phyloP scores from a whole-genome alignment of 2,888 invertebrate species.

The Leptogaster cylindrica region DNA sequence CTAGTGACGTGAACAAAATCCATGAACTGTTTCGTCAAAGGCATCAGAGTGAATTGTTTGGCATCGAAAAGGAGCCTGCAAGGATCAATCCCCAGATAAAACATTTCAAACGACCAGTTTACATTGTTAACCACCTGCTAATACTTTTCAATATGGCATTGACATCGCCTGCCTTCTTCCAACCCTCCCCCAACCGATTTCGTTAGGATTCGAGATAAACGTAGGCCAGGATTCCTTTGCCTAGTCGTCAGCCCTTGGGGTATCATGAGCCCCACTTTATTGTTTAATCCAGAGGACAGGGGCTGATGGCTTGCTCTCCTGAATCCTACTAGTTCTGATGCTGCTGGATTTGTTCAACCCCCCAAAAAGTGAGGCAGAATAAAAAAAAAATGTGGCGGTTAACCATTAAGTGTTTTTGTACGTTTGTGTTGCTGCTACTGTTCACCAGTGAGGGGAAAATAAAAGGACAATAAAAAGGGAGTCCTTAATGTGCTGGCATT shows the following conservation, averaged over 20 bases:
- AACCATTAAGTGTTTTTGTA: slow-evolving; percentile 47
- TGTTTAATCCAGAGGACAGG: slow-evolving; percentile 29
- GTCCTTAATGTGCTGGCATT: slow-evolving; percentile 41
- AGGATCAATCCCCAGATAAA: slow-evolving; percentile 40
- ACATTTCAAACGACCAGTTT: slow-evolving; percentile 39
- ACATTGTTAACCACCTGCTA: slow-evolving; percentile 44
- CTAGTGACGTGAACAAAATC: slow-evolving; percentile 36
- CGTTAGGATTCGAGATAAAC: neutral
- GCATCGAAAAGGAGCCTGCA: neutral
- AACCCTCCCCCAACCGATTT: neutral
- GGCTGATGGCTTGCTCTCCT: neutral
- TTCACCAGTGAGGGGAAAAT: neutral
- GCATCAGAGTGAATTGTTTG: neutral
- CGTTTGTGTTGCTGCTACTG: slow-evolving; percentile 41
- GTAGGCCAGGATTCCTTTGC: slow-evolving; percentile 10
- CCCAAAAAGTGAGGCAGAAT: slow-evolving; percentile 15
- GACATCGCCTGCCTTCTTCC: slow-evolving; percentile 28
- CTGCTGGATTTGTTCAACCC: too few species aligned
- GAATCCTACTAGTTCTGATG: neutral
- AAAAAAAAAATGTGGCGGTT: slow-evolving; percentile 45
- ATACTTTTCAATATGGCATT: slow-evolving; percentile 33
- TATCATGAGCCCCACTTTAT: slow-evolving; percentile 39
- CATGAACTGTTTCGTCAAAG: neutral
- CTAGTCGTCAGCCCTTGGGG: slow-evolving; percentile 20
- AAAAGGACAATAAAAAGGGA: slow-evolving; percentile 35